Evolutionary conservation across 2,113 vertebrate species (phyloP).

Genomic region (Ovibos moschatus): DNA sequence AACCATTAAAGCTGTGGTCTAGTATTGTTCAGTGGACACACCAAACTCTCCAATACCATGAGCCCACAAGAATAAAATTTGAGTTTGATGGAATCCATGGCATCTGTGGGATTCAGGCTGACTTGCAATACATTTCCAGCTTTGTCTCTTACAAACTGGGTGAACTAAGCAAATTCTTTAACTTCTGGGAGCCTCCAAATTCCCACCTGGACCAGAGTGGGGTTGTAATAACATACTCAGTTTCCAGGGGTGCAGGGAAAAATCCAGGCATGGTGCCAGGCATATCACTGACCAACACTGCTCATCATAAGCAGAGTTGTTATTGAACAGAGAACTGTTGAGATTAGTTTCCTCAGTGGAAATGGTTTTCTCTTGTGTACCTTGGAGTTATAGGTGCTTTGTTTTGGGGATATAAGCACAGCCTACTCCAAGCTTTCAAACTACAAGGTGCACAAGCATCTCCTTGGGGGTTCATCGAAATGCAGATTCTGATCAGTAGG

Average conservation of each 20-base stretch:
- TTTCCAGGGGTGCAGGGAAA: too few relatives aligned
- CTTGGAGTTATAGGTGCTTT: background rate
- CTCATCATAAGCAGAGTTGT: background rate
- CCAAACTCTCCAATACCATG: too few relatives aligned
- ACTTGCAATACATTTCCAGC: background rate
- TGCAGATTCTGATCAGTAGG: background rate
- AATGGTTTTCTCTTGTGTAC: background rate
- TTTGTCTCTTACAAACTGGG: background rate
- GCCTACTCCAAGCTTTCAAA: background rate
- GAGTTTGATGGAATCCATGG: background rate
- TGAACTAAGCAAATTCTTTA: background rate
- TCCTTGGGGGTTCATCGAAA: background rate
- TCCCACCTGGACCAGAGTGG: background rate
- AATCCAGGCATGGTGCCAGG: background rate
- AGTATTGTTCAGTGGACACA: background rate
- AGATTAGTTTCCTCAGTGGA: background rate
- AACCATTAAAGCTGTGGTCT: background rate
- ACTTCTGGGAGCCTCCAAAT: background rate
- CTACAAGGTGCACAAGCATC: background rate
- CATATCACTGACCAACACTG: accelerated
- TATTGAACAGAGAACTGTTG: background rate
- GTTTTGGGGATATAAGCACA: background rate
- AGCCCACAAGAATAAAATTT: background rate
- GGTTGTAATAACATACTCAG: background rate
- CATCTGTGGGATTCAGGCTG: background rate